Base-by-base conservation (phyloP, 2,797 vertebrate genomes). In the Acanthurus lineatus region DNA sequence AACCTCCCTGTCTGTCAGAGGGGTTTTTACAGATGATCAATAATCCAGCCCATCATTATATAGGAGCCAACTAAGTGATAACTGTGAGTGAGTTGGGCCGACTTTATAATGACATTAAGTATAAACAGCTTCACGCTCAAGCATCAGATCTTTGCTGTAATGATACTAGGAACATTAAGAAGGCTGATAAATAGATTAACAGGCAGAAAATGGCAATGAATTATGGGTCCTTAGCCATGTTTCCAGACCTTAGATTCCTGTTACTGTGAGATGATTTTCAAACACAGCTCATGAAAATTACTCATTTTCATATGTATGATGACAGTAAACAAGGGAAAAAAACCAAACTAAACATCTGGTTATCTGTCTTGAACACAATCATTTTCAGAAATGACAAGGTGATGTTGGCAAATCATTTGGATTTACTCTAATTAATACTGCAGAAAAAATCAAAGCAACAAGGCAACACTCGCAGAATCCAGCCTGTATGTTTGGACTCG, bases 1-100 rank as follows among this genome's bases (percentile, higher is more conserved):
- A 84, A 86, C 86, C 81, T 83, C 72, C 28, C 35, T 61, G 77
- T 76, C 85, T 63, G 74, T 86, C 76, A 84, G 48, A 81, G 58
- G 38, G 47, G 16, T 2, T 76, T 90, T 79, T 68, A 83, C 35
- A 76, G 59, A 53, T 15, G 78, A 89, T 91, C 84, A 68, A 90
- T 90, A 86, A 77, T 20, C 8, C 66, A 69, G 10, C 44, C 38
- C 42, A 40, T 51, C 49, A 69, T 79, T 73, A 66, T 65, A 79
- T 15, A 70, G 52, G 69, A 69, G 40, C 32, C 49, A 76, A 56
- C 65, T 62, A 44, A 69, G 59, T 73, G 49, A 82, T 69, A 85
- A 81, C 48, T 49, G 63, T 19, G 48, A 38, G 15, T 83, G 60
- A 80, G 72, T 20, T 64, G 35, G 49, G 71, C 32, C 28, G 70